Percentiles rank a stretch among this genome's conserved stretches.
Evolutionary conservation across 2,888 invertebrate genomes (phyloP).

Genomic region (Lepetodrilus schrolli): DNA sequence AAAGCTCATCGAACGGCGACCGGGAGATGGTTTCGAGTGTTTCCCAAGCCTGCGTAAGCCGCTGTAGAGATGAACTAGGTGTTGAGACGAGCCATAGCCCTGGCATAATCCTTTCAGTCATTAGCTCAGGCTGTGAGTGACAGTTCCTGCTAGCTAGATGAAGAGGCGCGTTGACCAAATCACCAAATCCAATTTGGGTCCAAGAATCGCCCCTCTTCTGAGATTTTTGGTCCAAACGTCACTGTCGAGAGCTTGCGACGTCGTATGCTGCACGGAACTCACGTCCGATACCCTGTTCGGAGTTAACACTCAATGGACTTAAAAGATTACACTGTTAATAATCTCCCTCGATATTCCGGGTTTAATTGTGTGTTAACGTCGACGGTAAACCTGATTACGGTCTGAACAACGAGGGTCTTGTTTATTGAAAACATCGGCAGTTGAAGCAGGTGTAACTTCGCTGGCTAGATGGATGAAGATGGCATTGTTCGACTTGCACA

Average conservation of each 20-base stretch:
- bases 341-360: not conserved
- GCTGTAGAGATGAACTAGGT: not conserved
- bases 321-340: not conserved
- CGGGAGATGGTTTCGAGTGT: not conserved
- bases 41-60: conserved; percentile 16
- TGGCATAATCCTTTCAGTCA: not conserved
- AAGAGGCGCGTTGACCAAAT: not conserved
- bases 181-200: conserved; percentile 17
- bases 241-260: too few species aligned
- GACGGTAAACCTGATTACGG: not conserved
- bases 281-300: too few species aligned
- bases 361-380: conserved; percentile 4
- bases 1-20: conserved; percentile 24
- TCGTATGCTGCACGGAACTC: too few species aligned
- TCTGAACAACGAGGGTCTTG: conserved; percentile 3
- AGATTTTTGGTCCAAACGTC: too few species aligned
- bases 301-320: too few species aligned
- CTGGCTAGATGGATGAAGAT: not conserved
- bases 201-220: not conserved
- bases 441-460: not conserved
- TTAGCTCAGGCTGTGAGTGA: not conserved
- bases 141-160: not conserved
- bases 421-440: conserved; percentile 13
- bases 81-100: not conserved
- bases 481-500: not conserved